phyloP scores from a whole-genome alignment of 2,113 vertebrate genomes.

The Sciurus niger region DNA sequence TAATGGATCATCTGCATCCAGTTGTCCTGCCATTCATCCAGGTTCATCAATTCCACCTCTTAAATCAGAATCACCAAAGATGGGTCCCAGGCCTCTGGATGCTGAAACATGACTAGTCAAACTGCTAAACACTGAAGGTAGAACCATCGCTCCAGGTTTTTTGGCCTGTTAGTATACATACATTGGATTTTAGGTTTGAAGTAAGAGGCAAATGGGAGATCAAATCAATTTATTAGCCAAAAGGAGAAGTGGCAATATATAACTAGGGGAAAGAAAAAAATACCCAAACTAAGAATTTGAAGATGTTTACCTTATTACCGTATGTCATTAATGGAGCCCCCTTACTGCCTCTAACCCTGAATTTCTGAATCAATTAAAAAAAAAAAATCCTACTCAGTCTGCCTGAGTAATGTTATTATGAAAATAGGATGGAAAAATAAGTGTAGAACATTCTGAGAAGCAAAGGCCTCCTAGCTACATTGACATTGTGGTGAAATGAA shows the following conservation, averaged over 20 bases:
- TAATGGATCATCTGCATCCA: neutral
- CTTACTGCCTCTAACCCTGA: neutral
- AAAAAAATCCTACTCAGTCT: neutral
- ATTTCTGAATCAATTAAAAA: neutral
- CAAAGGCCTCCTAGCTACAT: neutral
- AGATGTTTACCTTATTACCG: neutral
- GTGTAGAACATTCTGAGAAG: neutral
- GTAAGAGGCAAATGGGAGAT: neutral
- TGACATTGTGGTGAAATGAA: neutral
- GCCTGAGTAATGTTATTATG: neutral
- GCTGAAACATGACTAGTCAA: neutral
- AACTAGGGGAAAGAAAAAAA: neutral
- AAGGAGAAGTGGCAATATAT: neutral
- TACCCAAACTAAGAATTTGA: neutral
- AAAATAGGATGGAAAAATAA: neutral
- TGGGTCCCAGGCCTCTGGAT: neutral
- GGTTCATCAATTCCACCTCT: neutral
- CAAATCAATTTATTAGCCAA: slow-evolving; percentile 18
- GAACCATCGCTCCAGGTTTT: neutral
- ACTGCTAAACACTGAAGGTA: neutral
- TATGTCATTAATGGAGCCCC: neutral
- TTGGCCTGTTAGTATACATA: neutral
- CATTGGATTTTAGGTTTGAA: neutral
- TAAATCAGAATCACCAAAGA: neutral
- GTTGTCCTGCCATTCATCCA: too few relatives aligned